These are phyloP conservation scores for Oscheius onirici DNA, from an alignment of 2,888 invertebrate genomes.

Conservation along the genomic window DNA sequence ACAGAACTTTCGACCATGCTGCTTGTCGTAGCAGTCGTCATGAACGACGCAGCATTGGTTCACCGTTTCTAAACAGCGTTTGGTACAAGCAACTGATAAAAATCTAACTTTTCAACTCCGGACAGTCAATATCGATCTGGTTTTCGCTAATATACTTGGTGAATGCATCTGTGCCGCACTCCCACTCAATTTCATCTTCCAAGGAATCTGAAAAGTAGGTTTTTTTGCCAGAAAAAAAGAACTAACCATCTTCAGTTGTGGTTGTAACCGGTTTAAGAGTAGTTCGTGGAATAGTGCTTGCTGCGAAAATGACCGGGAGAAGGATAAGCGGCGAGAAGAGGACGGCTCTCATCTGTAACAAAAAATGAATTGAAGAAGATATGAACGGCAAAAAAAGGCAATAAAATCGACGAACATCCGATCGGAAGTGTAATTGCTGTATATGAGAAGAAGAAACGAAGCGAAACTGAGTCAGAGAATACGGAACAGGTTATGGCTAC, in stretches of 20 bases:
- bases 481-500: conserved; percentile 11
- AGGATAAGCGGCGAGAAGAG: not conserved
- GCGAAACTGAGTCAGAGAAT: not conserved
- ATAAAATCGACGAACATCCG: not conserved
- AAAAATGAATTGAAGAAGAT: not conserved
- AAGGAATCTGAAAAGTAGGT: not conserved
- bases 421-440: conserved; percentile 6
- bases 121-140: conserved; percentile 44
- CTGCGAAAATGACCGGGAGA: not conserved
- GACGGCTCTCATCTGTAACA: conserved; percentile 8
- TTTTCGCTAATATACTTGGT: conserved; percentile 44
- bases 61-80: conserved; percentile 3
- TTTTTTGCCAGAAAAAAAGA: not conserved
- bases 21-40: conserved; percentile 41
- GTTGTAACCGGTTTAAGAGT: not conserved
- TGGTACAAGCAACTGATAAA: not conserved
- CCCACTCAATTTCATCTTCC: conserved; percentile 36
- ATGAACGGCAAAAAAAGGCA: not conserved
- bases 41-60: conserved; percentile 30
- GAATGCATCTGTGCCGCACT: conserved; percentile 51
- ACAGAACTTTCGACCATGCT: conserved; percentile 48
- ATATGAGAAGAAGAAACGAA: not conserved
- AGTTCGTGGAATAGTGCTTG: conserved; percentile 8
- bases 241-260: not conserved
- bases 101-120: conserved; percentile 25